Evolutionary conservation across 2,113 vertebrate species (phyloP).

Genomic region (Cephalopholis sonnerati): DNA sequence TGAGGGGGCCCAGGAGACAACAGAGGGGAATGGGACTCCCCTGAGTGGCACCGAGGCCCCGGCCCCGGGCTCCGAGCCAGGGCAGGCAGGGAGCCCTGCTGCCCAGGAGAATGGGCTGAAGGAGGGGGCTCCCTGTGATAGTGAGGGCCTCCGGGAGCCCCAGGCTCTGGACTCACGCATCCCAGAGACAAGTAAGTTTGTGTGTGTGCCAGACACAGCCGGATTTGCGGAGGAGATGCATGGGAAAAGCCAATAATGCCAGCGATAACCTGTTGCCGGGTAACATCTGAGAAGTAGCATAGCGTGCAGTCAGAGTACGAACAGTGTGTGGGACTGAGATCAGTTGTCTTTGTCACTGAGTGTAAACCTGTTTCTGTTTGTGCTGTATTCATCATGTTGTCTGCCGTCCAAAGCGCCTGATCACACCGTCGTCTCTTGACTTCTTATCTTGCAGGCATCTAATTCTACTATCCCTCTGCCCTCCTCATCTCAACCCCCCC

Average conservation of each 20-base stretch:
- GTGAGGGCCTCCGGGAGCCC: constrained; percentile 87
- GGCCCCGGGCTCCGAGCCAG: constrained; percentile 61
- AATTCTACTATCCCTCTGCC: constrained; percentile 93
- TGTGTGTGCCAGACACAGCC: background rate
- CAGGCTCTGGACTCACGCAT: constrained; percentile 92
- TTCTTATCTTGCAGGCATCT: constrained; percentile 99
- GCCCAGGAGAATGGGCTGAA: constrained; percentile 89
- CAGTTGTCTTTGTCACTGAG: background rate
- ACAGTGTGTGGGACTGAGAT: background rate
- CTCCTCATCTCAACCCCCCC: constrained; percentile 77
- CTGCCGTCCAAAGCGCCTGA: constrained; percentile 67
- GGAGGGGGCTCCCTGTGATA: constrained; percentile 79
- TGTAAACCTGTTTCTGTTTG: background rate
- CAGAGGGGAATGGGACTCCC: constrained; percentile 81
- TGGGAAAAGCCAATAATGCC: background rate
- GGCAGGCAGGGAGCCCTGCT: constrained; percentile 72
- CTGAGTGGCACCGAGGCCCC: constrained; percentile 78
- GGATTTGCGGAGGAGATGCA: background rate
- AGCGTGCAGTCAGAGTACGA: background rate
- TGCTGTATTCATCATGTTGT: constrained; percentile 31
- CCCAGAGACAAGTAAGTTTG: constrained; percentile 97
- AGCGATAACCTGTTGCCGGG: background rate
- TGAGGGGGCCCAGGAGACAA: constrained; percentile 88
- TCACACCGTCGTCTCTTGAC: constrained; percentile 80
- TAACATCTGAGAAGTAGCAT: background rate